Evolutionary conservation across 2,888 invertebrate genomes (phyloP).

Genomic region (Stenolophus ochropezus): DNA sequence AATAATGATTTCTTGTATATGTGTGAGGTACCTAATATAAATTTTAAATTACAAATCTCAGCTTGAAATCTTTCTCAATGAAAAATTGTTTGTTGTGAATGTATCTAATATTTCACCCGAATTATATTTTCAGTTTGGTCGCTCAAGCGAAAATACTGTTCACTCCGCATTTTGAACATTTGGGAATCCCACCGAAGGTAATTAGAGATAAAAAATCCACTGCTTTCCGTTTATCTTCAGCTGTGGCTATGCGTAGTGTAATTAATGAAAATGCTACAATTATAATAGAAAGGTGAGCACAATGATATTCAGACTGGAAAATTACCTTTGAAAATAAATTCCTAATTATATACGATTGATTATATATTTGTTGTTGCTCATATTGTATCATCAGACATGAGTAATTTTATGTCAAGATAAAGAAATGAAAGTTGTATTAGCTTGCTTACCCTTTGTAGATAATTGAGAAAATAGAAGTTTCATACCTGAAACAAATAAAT

Average conservation of each 20-base stretch:
- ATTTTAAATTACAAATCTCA: neutral
- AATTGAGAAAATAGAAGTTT: neutral
- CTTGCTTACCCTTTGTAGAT: neutral
- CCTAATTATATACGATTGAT: conserved; percentile 9
- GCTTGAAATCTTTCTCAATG: neutral
- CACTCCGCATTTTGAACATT: conserved; percentile 2
- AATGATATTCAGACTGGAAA: conserved; percentile 18
- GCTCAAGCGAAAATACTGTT: neutral
- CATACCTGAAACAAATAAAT: neutral
- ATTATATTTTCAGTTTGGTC: conserved; percentile 5
- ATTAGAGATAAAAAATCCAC: conserved; percentile 2
- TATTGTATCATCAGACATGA: neutral
- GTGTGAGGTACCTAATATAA: neutral
- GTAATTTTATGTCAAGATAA: too few species aligned
- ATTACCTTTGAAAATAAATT: conserved; percentile 18
- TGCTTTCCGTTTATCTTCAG: conserved; percentile 4
- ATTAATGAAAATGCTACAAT: conserved; percentile 28
- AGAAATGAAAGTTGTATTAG: neutral
- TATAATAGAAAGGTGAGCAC: conserved; percentile 31
- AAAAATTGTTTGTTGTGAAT: neutral
- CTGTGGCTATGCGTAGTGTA: neutral
- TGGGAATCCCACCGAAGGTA: neutral
- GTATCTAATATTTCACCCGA: neutral
- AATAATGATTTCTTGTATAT: neutral
- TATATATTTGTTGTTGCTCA: conserved; percentile 1